These are phyloP conservation scores for Drosophila bunnanda DNA, from an alignment of 2,888 invertebrate genomes.

Conservation along the genomic window DNA sequence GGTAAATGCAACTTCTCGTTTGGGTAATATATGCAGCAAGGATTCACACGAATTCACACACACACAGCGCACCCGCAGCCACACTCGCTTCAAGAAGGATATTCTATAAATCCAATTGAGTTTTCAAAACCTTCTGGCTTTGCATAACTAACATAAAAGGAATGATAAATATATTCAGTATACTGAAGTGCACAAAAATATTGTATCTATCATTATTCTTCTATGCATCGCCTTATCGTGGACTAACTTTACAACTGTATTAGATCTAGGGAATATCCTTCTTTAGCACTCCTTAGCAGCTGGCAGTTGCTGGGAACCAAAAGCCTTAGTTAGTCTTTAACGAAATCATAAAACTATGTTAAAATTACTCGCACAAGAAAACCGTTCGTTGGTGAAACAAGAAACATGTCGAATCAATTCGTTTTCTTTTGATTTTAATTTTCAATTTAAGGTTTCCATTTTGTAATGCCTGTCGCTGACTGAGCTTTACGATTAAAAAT, in stretches of 20 bases:
- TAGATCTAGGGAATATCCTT: conserved; percentile 1
- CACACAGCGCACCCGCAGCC: conserved; percentile 26
- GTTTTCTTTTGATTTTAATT: conserved; percentile 27
- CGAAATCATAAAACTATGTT: conserved; percentile 31
- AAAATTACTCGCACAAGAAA: conserved; percentile 3
- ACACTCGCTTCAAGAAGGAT: conserved; percentile 1
- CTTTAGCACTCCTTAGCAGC: conserved; percentile 2
- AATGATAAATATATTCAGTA: not conserved
- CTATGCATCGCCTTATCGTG: not conserved
- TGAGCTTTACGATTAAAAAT: conserved; percentile 52
- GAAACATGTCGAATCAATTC: conserved; percentile 12
- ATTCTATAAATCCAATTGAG: not conserved
- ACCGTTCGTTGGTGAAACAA: conserved; percentile 28
- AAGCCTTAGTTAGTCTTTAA: conserved; percentile 39
- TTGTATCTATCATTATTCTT: not conserved
- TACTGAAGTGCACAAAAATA: conserved; percentile 4
- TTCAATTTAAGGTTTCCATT: conserved; percentile 35
- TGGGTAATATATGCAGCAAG: conserved; percentile 29
- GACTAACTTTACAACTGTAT: too few relatives aligned
- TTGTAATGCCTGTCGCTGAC: conserved; percentile 28
- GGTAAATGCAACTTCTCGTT: conserved; percentile 68
- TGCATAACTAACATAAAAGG: not conserved
- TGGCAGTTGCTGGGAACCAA: conserved; percentile 33
- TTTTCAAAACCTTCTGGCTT: too few relatives aligned
- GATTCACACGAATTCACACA: conserved; percentile 22